Base-by-base conservation (phyloP, 92 coral and sea anemone genomes). In the Isaurus tuberculatus region DNA sequence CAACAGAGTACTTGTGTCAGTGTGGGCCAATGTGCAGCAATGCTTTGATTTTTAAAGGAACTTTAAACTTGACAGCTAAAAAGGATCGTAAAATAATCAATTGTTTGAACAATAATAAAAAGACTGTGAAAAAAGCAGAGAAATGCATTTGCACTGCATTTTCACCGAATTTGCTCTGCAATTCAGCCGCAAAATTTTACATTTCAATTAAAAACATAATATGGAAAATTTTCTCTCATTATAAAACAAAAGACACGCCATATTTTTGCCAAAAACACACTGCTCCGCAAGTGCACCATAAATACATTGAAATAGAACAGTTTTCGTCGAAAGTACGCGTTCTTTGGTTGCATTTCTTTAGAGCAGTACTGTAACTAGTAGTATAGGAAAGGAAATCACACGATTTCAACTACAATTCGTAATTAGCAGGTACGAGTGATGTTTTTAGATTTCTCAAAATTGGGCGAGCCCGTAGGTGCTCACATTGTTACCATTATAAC, bases 1-100 rank as follows among this genome's bases (percentile, higher is more conserved):
- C 63, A 53, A 53, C 63, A 53, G 63, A 53, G 3, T 53, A 53
- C 63, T 53, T 53, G 63, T 53, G 63, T 53, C 63, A 53, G 16
- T 53, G 63, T 53, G 16, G 63, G 63, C 25, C 63, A 53, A 4
- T 53, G 63, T 53, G 13, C n/a, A 53, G 63, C 13, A 20, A 3
- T 4, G 63, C 16, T 4, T 3, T 36, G 42, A 3, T 3, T 8
- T 36, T 36, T 36, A 36, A 36, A 36, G 42, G 4, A 36, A 3
- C 8, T 36, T 36, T 36, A 36, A 36, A 36, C 42, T 36, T 36
- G 42, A 36, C 42, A 36, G 42, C 42, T 15, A 53, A 53, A 20
- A n/a, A n/a, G 63, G 63, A 53, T 53, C 63, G 63, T 20, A 4
- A 53, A 53, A 13, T 53, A 53, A n/a, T n/a, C 42, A 36, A 36